Evolutionary conservation across 2,888 invertebrate genomes (phyloP), one percentile per base, ranked within the genome.

Genomic region (Clusia tigrina): DNA sequence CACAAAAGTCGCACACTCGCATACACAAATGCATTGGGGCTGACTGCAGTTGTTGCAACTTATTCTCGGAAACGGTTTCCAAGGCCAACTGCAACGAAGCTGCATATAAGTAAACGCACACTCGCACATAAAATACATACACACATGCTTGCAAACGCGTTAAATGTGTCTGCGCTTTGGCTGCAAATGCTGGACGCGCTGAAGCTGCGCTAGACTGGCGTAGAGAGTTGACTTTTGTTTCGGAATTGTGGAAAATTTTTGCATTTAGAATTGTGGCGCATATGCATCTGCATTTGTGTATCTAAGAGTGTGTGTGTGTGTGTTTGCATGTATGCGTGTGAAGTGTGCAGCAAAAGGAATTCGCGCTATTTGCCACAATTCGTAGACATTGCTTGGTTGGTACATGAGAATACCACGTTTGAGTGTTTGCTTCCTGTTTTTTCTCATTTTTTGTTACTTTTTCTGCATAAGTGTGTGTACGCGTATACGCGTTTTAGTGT

Each of bases 1-100:
- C 42, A 46, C 24, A 57, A 42, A 24, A 17, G 18, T 18, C 51
- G 22, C 51, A 51, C 3, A 51, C 2, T 51, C 10, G 17, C 38
- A 38, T 26, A 46, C 32, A 58, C 56, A 42, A 42, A 22, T 51
- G 20, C 23, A 20, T 20, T 51, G 23, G 5, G 5, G 46, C n/a
- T 46, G 46, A 5, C n/a, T 24, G 12, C 2, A 54, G 63, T 55
- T 60, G 67, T 67, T 66, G 69, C 58, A 63, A 66, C 68, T 61
- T 71, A 71, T 78, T 78, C 78, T 78, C 72, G 72, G 79, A 78
- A 79, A 77, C 71, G 72, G 74, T 75, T 76, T 70, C 71, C 79
- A 79, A 79, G 78, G 78, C 77, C 77, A 74, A 70, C 70, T 66
- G 62, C 54, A 54, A 37, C 52, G 52, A n/a, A n/a, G n/a, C n/a